These are phyloP conservation scores for Myxocyprinus asiaticus DNA, from an alignment of 2,113 vertebrate genomes.

Conservation along the genomic window DNA sequence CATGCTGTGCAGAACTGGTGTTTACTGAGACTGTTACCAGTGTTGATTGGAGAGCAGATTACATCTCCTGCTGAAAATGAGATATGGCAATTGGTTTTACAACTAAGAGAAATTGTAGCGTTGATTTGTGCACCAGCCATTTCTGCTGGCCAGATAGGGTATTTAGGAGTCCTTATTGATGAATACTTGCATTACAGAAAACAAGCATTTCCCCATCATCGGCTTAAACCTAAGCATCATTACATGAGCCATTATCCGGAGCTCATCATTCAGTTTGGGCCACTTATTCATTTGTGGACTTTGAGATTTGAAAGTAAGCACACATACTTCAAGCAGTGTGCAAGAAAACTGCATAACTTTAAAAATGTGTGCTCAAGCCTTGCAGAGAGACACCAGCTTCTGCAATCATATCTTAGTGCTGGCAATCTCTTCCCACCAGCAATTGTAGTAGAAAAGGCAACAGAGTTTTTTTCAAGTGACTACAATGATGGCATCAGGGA, in stretches of 20 bases:
- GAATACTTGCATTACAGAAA: slow-evolving; percentile 41
- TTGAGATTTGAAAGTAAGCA: slow-evolving; percentile 48
- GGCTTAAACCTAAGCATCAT: slow-evolving; percentile 50
- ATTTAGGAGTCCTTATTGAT: slow-evolving; percentile 45
- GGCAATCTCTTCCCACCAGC: slow-evolving; percentile 30
- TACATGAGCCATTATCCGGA: slow-evolving; percentile 49
- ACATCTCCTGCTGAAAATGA: slow-evolving; percentile 19
- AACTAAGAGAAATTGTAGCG: slow-evolving; percentile 31
- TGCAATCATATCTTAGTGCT: background rate
- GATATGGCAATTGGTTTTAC: slow-evolving; percentile 37
- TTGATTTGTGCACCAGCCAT: slow-evolving; percentile 41
- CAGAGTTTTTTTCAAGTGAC: slow-evolving; percentile 31
- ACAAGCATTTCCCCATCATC: slow-evolving; percentile 32
- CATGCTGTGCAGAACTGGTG: slow-evolving; percentile 49
- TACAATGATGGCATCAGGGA: slow-evolving; percentile 47
- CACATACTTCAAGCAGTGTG: slow-evolving; percentile 53
- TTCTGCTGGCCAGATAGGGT: slow-evolving; percentile 13
- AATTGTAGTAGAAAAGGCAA: slow-evolving; percentile 36
- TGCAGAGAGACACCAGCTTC: slow-evolving; percentile 18
- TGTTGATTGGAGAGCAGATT: slow-evolving; percentile 45
- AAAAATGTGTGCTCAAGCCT: slow-evolving; percentile 49
- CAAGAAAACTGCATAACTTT: slow-evolving; percentile 51
- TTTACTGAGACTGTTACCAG: slow-evolving; percentile 38
- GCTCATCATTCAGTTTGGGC: slow-evolving; percentile 44
- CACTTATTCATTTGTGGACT: slow-evolving; percentile 40